Base-by-base conservation (phyloP, 2,888 invertebrate genomes). In the Orthosia gracilis region DNA sequence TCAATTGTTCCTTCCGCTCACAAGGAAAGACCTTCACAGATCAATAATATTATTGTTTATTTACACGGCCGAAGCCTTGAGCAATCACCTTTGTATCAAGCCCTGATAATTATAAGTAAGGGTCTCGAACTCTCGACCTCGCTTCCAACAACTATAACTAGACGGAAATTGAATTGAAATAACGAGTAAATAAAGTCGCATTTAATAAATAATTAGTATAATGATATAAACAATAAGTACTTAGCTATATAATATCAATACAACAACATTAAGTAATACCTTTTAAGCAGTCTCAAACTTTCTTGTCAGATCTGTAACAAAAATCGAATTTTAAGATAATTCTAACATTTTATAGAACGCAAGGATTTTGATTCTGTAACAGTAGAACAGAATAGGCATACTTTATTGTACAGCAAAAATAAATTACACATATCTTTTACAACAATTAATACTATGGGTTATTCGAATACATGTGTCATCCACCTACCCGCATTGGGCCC, bases 261-360 rank as follows among this genome's bases (percentile, higher is more conserved):
- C 55, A 62, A 5, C 18, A 55, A 62, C 26, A 55, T 64, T 54
- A 21, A 40, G 11, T 69, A 65, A n/a, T 72, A 67, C 61, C 31
- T 62, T 67, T 50, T 69, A n/a, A 54, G 55, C 55, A 54, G 58
- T 31, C 67, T 82, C 50, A 82, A 17, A 94, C 92, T 83, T 93
- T 93, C 84, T 94, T 94, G 40, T 92, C 92, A 21, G 90, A 90
- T 76, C 94, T 94, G 91, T 77, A 92, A 92, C 71, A 86, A 84
- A 85, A 59, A 65, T 23, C 0, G 0, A 13, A 52, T 31, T 21
- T 40, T 45, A 15, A 31, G 3, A 1, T 15, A 40, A 12, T 2
- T 15, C 12, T n/a, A 49, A 21, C 1, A 31, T 18, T 55, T 69
- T 47, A 26, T 70, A 21, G 31, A 57, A 40, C 9, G 18, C 13